phyloP scores from a whole-genome alignment of 2,797 vertebrate genomes.

The Oryzias dopingdopingensis region DNA sequence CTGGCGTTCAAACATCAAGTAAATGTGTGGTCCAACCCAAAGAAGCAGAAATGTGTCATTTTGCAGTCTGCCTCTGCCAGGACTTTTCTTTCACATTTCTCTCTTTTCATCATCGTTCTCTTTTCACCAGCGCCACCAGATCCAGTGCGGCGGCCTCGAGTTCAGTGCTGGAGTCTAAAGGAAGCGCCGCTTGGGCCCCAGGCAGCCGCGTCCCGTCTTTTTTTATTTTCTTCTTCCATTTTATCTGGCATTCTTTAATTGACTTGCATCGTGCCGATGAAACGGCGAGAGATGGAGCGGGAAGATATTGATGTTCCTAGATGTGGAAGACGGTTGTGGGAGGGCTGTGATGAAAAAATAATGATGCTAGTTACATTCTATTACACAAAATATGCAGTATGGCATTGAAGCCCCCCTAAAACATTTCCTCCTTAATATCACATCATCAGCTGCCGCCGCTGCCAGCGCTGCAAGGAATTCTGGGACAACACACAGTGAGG shows the following conservation, averaged over 20 bases:
- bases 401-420: slow-evolving; percentile 42
- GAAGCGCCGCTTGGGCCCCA: slow-evolving; percentile 7
- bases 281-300: slow-evolving; percentile 32
- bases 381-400: slow-evolving; percentile 56
- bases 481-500: slow-evolving; percentile 39
- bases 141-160: slow-evolving; percentile 12
- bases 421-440: slow-evolving; percentile 52
- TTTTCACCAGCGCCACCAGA: not conserved
- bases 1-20: too few species aligned
- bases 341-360: slow-evolving; percentile 71
- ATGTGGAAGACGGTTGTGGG: slow-evolving; percentile 61
- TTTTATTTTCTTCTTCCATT: slow-evolving; percentile 11
- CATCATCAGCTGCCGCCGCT: slow-evolving; percentile 39
- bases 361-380: slow-evolving; percentile 69
- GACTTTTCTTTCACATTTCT: not conserved
- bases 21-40: too few species aligned
- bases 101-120: not conserved
- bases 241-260: slow-evolving; percentile 64
- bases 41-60: too few species aligned
- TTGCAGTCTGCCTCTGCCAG: not conserved
- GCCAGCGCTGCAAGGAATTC: slow-evolving; percentile 40
- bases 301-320: slow-evolving; percentile 58
- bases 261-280: slow-evolving; percentile 52
- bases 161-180: slow-evolving; percentile 15
- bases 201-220: slow-evolving; percentile 1